phyloP scores from a whole-genome alignment of 1,140 invertebrate species.

The Pectinophora gossypiella region DNA sequence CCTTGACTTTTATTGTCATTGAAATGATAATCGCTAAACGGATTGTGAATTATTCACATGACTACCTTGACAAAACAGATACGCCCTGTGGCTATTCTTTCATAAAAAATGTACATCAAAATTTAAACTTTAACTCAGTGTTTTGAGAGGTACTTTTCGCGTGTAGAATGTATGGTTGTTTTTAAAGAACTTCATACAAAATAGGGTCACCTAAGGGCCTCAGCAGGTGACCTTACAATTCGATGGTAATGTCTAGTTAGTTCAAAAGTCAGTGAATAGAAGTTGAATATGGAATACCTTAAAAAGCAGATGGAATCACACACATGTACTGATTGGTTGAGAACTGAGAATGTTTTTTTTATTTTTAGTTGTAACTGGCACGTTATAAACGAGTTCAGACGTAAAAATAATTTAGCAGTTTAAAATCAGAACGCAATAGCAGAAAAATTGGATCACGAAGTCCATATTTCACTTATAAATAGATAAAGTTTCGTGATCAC shows the following conservation, averaged over 20 bases:
- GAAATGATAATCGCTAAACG: conserved; percentile 71
- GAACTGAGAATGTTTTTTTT: no score
- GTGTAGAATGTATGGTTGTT: background rate
- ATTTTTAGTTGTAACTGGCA: no score
- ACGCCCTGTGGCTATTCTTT: conserved; percentile 64
- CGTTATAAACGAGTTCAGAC: no score
- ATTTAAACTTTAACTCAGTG: conserved; percentile 13
- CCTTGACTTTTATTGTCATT: conserved; percentile 70
- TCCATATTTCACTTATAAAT: background rate
- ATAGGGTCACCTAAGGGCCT: conserved; percentile 52
- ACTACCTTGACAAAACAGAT: conserved; percentile 67
- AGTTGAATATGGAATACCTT: background rate
- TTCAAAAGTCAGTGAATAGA: conserved; percentile 31
- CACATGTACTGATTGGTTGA: no score
- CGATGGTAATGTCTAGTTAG: conserved; percentile 44
- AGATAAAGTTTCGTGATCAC: conserved; percentile 19
- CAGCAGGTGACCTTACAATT: conserved; percentile 57
- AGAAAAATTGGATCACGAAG: no score
- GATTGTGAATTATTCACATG: conserved; percentile 70
- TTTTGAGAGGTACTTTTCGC: conserved; percentile 21
- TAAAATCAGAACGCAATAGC: no score
- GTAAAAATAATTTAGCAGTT: no score
- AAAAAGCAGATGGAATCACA: background rate
- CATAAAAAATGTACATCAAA: background rate
- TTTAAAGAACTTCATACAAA: conserved; percentile 20